These are phyloP conservation scores for Gallinago nigripennis DNA, from an alignment of 2,797 vertebrate species.

Conservation along the genomic window DNA sequence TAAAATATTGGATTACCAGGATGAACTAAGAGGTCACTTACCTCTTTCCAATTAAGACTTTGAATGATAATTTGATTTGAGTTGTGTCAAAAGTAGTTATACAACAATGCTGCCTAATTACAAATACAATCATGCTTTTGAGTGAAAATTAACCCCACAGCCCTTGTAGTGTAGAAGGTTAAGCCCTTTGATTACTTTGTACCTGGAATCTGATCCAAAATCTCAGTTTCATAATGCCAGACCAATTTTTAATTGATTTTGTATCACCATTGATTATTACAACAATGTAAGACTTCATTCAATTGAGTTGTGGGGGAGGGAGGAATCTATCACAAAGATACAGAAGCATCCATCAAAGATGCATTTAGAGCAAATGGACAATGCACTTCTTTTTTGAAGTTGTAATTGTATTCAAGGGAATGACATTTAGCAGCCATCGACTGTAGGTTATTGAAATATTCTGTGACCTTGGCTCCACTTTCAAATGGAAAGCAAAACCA, in stretches of 20 bases:
- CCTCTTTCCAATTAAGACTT: background rate
- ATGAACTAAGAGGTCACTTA: background rate
- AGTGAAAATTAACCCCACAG: constrained; percentile 39
- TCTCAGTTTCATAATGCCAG: constrained; percentile 18
- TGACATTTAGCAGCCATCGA: constrained; percentile 34
- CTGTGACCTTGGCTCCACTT: constrained; percentile 41
- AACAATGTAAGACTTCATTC: constrained; percentile 26
- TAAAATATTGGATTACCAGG: background rate
- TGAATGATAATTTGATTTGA: background rate
- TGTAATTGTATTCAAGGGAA: constrained; percentile 43
- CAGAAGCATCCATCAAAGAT: constrained; percentile 56
- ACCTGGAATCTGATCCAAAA: constrained; percentile 10
- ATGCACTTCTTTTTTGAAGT: background rate
- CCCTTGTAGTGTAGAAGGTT: background rate
- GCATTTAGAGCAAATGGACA: constrained; percentile 53
- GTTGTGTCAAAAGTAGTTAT: background rate
- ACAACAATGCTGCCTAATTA: background rate
- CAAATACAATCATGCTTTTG: constrained; percentile 38
- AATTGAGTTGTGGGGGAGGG: background rate
- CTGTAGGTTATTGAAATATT: constrained; percentile 26
- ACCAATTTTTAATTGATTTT: constrained; percentile 62
- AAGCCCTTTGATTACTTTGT: constrained; percentile 4
- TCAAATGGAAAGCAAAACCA: constrained; percentile 34
- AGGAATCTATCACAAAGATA: constrained; percentile 6
- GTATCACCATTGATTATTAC: constrained; percentile 62